These are phyloP conservation scores for Varecia variegata DNA, from an alignment of 2,797 vertebrate genomes.

Conservation along the genomic window DNA sequence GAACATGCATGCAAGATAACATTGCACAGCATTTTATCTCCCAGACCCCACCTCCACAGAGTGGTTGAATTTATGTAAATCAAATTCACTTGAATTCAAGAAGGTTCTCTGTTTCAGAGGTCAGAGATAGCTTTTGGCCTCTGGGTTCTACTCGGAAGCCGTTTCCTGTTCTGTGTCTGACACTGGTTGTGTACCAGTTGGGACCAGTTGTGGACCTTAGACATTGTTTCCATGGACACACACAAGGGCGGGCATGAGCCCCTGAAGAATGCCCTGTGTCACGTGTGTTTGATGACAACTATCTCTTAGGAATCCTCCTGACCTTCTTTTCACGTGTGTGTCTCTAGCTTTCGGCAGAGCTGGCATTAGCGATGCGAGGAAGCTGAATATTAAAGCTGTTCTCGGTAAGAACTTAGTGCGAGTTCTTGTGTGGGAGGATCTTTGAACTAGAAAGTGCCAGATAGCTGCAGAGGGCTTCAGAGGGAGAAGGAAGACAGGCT, in stretches of 20 bases:
- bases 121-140: background rate
- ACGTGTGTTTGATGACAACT: background rate
- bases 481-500: constrained; percentile 15
- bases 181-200: background rate
- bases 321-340: background rate
- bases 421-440: background rate
- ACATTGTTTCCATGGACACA: background rate
- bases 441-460: background rate
- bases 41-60: background rate
- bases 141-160: background rate
- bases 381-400: background rate
- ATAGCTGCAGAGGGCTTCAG: background rate
- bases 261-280: background rate
- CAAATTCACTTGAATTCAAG: background rate
- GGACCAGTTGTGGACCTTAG: background rate
- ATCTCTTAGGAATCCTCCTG: background rate
- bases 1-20: background rate
- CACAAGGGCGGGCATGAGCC: background rate
- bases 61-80: background rate
- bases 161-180: background rate
- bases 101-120: background rate
- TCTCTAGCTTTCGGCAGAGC: background rate
- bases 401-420: background rate
- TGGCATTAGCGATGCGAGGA: background rate
- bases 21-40: background rate